Percentiles rank a stretch among this genome's conserved stretches.
These are phyloP conservation scores for Callorhinus ursinus DNA, from an alignment of 2,113 vertebrate species.

Conservation along the genomic window DNA sequence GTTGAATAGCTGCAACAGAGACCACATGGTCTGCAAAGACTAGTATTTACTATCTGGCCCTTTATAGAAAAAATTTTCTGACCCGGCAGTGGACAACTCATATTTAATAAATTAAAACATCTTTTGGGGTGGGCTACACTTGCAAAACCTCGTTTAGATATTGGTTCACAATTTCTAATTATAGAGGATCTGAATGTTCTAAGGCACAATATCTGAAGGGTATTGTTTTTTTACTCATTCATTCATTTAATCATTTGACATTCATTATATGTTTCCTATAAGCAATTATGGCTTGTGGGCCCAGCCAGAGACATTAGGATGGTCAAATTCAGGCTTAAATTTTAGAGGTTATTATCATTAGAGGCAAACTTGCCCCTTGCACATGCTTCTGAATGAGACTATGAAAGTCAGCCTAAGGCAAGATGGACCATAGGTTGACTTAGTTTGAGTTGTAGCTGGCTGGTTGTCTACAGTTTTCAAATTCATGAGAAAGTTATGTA, in stretches of 20 bases:
- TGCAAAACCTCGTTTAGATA: background rate
- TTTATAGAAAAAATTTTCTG: background rate
- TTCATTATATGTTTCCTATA: background rate
- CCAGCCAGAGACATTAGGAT: background rate
- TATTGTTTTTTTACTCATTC: background rate
- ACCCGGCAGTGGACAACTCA: background rate
- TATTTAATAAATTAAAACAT: slow-evolving; percentile 2
- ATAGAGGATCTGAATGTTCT: background rate
- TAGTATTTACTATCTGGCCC: background rate
- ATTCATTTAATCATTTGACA: background rate
- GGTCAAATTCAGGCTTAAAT: background rate
- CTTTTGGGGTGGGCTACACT: background rate
- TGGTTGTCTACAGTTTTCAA: background rate
- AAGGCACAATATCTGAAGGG: background rate
- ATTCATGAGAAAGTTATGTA: background rate
- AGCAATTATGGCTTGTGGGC: background rate
- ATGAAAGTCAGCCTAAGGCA: background rate
- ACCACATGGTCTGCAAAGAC: background rate
- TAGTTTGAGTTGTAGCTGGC: background rate
- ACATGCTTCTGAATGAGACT: background rate
- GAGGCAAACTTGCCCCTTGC: background rate
- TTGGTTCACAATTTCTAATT: slow-evolving; percentile 18
- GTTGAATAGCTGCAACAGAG: background rate
- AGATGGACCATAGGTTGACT: background rate
- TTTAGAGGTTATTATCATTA: background rate